Evolutionary conservation across 2,113 vertebrate genomes (phyloP), one percentile per base, ranked within the genome.

Genomic region (Microcebus murinus): DNA sequence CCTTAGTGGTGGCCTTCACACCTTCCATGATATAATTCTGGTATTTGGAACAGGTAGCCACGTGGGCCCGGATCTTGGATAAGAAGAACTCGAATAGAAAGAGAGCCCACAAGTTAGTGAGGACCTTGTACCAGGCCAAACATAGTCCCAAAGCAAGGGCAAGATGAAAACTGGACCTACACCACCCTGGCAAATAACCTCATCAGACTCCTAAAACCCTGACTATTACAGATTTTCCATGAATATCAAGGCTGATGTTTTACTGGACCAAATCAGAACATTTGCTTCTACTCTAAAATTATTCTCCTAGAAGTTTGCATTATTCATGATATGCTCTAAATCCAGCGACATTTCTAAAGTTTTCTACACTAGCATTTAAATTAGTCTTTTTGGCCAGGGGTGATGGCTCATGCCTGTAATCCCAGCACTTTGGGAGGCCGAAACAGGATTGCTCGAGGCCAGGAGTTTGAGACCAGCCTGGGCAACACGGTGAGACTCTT

Each of bases 1-100:
- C 99, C 98, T 99, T 99, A 61, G 99, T 99, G 42, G 99, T 99
- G 57, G 99, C 99, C 91, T 99, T 99, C 94, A 99, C 99, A 0
- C 99, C 99, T 96, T 99, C 99, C 98, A 99, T 99, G 84, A 99
- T 99, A 79, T 99, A 99, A 42, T 98, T 99, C 98, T 99, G 99
- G 98, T 99, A 99, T 96, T 99, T 99, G 68, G 99, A 98, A 98
- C 99, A 99, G 39, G 98, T 94, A 77, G 99, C 99, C 1, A 99
- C 99, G 29, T 99, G 99, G 89, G 98, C 98, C 82, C 99, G 99
- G 99, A 99, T 99, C 98, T 99, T 99, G 91, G 99, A 99, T 11
- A 99, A 98, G 71, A 98, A 98, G 96, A 99, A 98, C 99, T 99
- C 88, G 65, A 89, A 93, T 4, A 63, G 79, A 97, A 63, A 94